phyloP scores from a whole-genome alignment of 2,888 invertebrate genomes.

The Agrilus biguttatus region DNA sequence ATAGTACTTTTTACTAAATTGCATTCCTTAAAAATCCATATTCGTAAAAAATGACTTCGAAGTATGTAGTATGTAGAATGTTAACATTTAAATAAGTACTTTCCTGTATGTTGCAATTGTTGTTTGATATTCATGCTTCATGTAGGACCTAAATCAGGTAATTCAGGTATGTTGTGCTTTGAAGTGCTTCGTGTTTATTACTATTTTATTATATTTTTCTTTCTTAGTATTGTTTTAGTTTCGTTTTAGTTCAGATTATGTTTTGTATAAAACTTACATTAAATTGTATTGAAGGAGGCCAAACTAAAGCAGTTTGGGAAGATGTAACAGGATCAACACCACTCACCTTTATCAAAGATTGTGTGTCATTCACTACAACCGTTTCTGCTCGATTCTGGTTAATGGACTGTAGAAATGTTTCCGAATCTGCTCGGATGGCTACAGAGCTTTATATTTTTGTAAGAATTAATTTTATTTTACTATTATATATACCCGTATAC shows the following conservation, averaged over 20 bases:
- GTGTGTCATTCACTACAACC: slow-evolving; percentile 96
- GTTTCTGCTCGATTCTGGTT: slow-evolving; percentile 98
- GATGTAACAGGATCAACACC: slow-evolving; percentile 98
- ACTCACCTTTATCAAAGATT: slow-evolving; percentile 88
- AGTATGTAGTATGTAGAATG: no score
- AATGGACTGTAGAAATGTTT: slow-evolving; percentile 93
- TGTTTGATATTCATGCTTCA: slow-evolving; percentile 32
- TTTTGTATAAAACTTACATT: not conserved
- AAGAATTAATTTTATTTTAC: slow-evolving; percentile 2
- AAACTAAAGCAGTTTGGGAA: slow-evolving; percentile 96
- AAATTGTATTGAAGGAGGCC: slow-evolving; percentile 51
- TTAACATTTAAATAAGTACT: slow-evolving; percentile 1
- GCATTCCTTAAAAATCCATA: no score
- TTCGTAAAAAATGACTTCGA: no score
- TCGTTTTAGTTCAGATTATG: no score
- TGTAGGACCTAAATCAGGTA: slow-evolving; percentile 34
- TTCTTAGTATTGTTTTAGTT: no score
- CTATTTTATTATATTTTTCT: not conserved
- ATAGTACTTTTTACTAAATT: no score
- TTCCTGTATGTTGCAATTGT: slow-evolving; percentile 24
- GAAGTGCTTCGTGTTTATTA: not conserved
- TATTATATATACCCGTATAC: no score
- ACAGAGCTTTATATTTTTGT: slow-evolving; percentile 86
- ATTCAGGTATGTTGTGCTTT: slow-evolving; percentile 21
- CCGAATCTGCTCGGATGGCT: slow-evolving; percentile 91